Evolutionary conservation across 2,113 vertebrate genomes (phyloP).

Genomic region (Silurus glanis): DNA sequence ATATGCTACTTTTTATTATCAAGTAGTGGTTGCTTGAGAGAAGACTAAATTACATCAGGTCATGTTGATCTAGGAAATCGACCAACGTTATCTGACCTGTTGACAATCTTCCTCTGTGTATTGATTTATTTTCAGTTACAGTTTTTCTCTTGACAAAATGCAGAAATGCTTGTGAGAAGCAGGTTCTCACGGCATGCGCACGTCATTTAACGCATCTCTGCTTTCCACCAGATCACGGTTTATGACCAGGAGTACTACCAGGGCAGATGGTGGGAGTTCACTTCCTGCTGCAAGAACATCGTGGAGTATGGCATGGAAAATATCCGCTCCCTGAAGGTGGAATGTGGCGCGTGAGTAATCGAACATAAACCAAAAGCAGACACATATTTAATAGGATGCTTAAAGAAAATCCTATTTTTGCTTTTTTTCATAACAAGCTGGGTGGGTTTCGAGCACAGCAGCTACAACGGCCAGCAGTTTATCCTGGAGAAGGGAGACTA

Average conservation of each 20-base stretch:
- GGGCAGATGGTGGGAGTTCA: conserved; percentile 93
- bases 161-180: neutral
- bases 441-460: conserved; percentile 94
- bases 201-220: neutral
- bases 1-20: neutral
- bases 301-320: conserved; percentile 90
- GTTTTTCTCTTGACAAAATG: neutral
- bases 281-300: conserved; percentile 87
- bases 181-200: neutral
- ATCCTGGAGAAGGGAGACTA: conserved; percentile 97
- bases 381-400: neutral
- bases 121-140: neutral
- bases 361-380: neutral
- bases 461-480: conserved; percentile 95
- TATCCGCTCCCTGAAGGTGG: conserved; percentile 91
- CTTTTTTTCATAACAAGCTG: conserved; percentile 73
- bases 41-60: neutral
- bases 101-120: neutral
- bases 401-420: neutral
- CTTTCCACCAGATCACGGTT: conserved; percentile 85
- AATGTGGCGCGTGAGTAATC: conserved; percentile 88
- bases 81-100: neutral
- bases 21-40: neutral
- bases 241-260: conserved; percentile 97
- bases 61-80: neutral